Evolutionary conservation across 2,888 invertebrate genomes (phyloP), one percentile per base, ranked within the genome.

Genomic region (Diloba caeruleocephala): DNA sequence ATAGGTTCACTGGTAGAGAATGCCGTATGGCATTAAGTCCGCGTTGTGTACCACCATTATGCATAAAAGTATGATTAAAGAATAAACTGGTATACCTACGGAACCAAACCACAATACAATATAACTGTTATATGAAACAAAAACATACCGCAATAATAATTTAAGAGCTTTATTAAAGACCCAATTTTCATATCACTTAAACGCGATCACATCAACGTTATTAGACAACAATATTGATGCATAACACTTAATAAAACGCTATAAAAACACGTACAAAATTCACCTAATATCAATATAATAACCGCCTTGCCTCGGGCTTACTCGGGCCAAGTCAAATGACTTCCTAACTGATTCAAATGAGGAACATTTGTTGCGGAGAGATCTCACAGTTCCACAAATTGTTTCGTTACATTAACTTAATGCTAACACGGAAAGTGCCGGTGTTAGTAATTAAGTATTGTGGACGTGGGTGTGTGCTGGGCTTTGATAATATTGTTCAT

Each of bases 331-430:
- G 74, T 66, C 50, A 56, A 59, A 50, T 55, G 19, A 32, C 32
- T 60, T 58, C 55, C 71, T 80, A 82, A 84, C 81, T 74, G 79
- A 82, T 81, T 84, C 77, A 80, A 82, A 84, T 70, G 57, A 43
- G 49, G 41, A 19, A 66, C 62, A 78, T 79, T 78, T 68, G 58
- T 63, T 66, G 67, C 36, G 51, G 61, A 36, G 48, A 50, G 58
- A 52, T 58, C 54, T 71, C 65, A 61, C 61, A 48, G 52, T 54
- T 39, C 36, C 38, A 73, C 73, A 74, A 77, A 82, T 80, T 79
- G 78, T 81, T 79, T 79, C 58, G 70, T 77, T 76, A 65, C 70
- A 67, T 79, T 80, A 73, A 72, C 44, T 72, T 79, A 70, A 81
- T 72, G 74, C 64, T 67, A 61, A 74, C 78, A 75, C 37, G 60